phyloP scores from a whole-genome alignment of 30 jellyfish, hydroid and myxozoan genomes.

The Cassiopea andromeda region DNA sequence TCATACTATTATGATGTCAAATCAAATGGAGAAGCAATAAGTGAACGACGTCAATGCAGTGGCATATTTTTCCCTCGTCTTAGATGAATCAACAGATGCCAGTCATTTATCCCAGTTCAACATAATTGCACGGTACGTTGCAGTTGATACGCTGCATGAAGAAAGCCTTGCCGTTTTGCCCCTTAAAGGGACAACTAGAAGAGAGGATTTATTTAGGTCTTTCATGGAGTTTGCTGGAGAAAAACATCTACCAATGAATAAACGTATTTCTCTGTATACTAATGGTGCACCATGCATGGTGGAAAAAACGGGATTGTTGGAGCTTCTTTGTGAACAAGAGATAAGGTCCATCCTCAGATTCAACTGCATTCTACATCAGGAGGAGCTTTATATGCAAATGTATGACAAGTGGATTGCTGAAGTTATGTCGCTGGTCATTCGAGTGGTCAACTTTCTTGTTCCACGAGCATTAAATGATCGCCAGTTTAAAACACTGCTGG shows the following conservation, averaged over 20 bases:
- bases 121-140: background rate
- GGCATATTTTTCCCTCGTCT: background rate
- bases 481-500: background rate
- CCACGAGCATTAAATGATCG: background rate
- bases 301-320: background rate
- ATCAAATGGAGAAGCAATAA: background rate
- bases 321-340: background rate
- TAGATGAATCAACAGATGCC: background rate
- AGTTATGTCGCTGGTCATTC: background rate
- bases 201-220: background rate
- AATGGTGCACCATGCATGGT: background rate
- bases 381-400: background rate
- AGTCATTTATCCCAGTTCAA: background rate
- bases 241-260: background rate
- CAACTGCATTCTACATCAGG: background rate
- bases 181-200: background rate
- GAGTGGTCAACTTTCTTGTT: background rate
- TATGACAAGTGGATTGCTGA: background rate
- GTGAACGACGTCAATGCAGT: background rate
- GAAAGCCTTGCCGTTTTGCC: background rate
- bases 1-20: background rate
- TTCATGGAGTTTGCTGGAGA: background rate
- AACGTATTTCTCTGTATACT: background rate
- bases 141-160: background rate
- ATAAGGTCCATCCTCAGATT: background rate